Evolutionary conservation across 2,113 vertebrate species (phyloP).

Genomic region (Saccopteryx bilineata): DNA sequence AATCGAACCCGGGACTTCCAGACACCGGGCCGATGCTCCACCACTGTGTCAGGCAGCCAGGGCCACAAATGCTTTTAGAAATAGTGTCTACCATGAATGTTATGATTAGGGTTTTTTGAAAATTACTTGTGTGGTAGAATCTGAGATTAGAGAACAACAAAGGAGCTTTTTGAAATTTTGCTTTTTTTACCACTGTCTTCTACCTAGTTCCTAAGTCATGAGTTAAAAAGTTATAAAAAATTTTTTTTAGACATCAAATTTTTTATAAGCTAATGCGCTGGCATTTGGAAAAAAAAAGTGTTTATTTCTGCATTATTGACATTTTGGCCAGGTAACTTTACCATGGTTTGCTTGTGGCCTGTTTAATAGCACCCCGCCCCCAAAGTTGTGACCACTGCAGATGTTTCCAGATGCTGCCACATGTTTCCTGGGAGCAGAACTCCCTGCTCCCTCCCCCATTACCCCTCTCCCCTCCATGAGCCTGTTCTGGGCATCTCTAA

Average conservation of each 20-base stretch:
- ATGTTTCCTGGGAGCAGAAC: background rate
- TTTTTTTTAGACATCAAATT: background rate
- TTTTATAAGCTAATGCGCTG: background rate
- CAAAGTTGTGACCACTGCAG: background rate
- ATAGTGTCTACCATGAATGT: background rate
- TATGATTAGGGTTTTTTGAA: background rate
- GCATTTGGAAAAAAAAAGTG: background rate
- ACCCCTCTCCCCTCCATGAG: background rate
- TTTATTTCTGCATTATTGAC: background rate
- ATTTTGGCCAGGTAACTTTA: background rate
- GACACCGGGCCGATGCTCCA: too few relatives aligned
- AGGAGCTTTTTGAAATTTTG: background rate
- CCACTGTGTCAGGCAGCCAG: too few relatives aligned
- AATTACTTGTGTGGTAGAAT: background rate
- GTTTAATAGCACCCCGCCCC: background rate
- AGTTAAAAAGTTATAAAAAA: constrained; percentile 6
- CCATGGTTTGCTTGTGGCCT: background rate
- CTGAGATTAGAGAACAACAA: constrained; percentile 5
- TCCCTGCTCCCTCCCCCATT: too few relatives aligned
- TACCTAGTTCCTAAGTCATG: constrained; percentile 10
- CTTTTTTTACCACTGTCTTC: background rate
- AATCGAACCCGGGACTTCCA: too few relatives aligned
- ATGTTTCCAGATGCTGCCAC: background rate
- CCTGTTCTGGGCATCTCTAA: background rate
- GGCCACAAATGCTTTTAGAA: background rate